Conservation (phyloP, 2,797 vertebrate species). For the Sitta carolinensis region DNA sequence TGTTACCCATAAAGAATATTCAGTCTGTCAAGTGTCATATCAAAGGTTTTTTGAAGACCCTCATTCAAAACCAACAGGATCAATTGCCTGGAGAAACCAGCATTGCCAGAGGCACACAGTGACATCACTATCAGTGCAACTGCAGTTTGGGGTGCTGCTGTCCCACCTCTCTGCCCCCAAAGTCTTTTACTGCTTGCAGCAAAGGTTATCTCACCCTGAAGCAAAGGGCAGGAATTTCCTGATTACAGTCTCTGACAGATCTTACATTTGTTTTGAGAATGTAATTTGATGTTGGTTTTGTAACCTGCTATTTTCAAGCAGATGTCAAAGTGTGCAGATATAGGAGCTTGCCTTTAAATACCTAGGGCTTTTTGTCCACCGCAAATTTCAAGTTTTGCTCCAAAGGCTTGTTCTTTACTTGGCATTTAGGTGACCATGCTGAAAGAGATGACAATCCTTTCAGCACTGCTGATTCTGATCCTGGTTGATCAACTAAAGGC, state of each 20-base stretch:
- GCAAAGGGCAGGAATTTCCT: not conserved
- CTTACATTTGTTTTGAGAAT: not conserved
- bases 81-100: slow-evolving; percentile 3
- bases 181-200: not conserved
- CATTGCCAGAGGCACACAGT: not conserved
- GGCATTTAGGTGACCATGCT: not conserved
- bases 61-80: not conserved
- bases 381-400: not conserved
- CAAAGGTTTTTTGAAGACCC: not conserved
- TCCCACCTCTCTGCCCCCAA: not conserved
- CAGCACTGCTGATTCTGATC: slow-evolving; percentile 8
- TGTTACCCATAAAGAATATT: not conserved
- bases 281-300: not conserved
- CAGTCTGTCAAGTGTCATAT: not conserved
- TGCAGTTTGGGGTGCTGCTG: not conserved
- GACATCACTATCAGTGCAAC: not conserved
- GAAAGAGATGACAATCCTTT: not conserved
- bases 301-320: slow-evolving; percentile 23
- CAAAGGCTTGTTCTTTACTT: not conserved
- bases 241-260: not conserved
- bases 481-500: not conserved
- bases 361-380: not conserved
- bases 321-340: not conserved
- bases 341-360: slow-evolving; percentile 37
- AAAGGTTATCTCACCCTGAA: slow-evolving; percentile 39